phyloP scores from a whole-genome alignment of 2,797 vertebrate genomes.

The Propithecus perrieri region DNA sequence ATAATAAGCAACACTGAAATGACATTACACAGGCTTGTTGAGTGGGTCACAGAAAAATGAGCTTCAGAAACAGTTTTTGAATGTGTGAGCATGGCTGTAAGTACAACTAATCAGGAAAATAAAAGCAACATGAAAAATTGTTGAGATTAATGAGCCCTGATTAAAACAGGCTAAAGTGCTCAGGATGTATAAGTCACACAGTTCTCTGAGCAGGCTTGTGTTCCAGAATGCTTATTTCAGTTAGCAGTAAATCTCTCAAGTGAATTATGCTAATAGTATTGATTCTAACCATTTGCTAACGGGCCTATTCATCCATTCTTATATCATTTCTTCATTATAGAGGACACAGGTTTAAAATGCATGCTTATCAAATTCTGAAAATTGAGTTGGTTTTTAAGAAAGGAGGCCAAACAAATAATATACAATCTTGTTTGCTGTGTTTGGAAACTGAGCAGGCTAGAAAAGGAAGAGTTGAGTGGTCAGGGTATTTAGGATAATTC shows the following conservation, averaged over 20 bases:
- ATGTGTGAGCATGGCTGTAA: constrained; percentile 59
- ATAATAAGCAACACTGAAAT: constrained; percentile 59
- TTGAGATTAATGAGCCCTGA: constrained; percentile 68
- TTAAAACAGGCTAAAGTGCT: constrained; percentile 72
- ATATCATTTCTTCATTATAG: constrained; percentile 80
- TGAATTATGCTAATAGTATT: constrained; percentile 77
- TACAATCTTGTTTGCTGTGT: not conserved
- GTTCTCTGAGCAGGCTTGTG: constrained; percentile 56
- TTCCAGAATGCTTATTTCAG: constrained; percentile 60
- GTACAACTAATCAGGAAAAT: constrained; percentile 58
- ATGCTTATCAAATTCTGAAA: constrained; percentile 57
- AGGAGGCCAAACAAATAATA: not conserved
- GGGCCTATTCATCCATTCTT: constrained; percentile 71
- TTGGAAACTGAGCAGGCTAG: not conserved
- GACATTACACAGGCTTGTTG: constrained; percentile 14
- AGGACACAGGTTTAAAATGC: constrained; percentile 73
- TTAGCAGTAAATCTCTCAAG: constrained; percentile 80
- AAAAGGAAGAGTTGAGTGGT: not conserved
- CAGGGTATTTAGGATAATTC: not conserved
- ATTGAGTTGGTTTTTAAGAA: constrained; percentile 62
- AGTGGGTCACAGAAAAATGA: constrained; percentile 28
- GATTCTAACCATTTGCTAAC: constrained; percentile 78
- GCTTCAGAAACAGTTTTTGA: constrained; percentile 63
- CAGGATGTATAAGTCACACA: constrained; percentile 65
- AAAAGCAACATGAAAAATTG: constrained; percentile 70